Evolutionary conservation across 2,888 invertebrate genomes (phyloP), one percentile per base, ranked within the genome.

Genomic region (Micropterix aruncella): DNA sequence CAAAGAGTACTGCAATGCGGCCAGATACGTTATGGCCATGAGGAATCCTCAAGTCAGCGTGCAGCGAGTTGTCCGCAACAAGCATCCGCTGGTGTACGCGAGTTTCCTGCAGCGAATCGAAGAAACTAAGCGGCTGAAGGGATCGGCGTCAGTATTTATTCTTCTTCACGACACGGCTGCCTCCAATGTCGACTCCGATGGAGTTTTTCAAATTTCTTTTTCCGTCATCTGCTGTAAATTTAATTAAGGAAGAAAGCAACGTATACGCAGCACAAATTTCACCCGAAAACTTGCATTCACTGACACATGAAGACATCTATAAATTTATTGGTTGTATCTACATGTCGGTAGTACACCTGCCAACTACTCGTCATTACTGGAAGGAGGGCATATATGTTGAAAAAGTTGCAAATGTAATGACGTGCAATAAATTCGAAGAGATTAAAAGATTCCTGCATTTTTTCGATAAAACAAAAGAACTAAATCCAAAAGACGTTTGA

Each of bases 301-400:
- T 38, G 16, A 16, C 9, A 19, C 19, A 12, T 37, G 48, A 50
- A 4, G 51, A 52, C 4, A 43, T 51, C 4, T 16, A 18, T 1
- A 43, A 51, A 47, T 52, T 52, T 50, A 48, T 52, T 37, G 52
- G 52, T 5, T 40, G 50, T 40, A 47, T 52, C 40, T 50, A 50
- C 18, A 53, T 52, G 51, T 53, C 51, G 17, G 45, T 51, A 12
- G 47, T 53, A n/a, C 52, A 52, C 9, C 44, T 52, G 3, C 51
- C 52, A 19, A 38, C 49, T 14, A 53, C 50, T n/a, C 47, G 51
- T 14, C 49, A 48, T 37, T 53, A 54, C 40, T 54, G 54, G 52
- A 9, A 40, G 2, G 50, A 51, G 19, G 48, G 49, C 2, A 50
- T 49, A 1, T 49, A 44, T 39, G 36, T 51, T 16, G 48, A 50